These are phyloP conservation scores for Mycogona germanica DNA, from an alignment of 2,888 invertebrate genomes.

Conservation along the genomic window DNA sequence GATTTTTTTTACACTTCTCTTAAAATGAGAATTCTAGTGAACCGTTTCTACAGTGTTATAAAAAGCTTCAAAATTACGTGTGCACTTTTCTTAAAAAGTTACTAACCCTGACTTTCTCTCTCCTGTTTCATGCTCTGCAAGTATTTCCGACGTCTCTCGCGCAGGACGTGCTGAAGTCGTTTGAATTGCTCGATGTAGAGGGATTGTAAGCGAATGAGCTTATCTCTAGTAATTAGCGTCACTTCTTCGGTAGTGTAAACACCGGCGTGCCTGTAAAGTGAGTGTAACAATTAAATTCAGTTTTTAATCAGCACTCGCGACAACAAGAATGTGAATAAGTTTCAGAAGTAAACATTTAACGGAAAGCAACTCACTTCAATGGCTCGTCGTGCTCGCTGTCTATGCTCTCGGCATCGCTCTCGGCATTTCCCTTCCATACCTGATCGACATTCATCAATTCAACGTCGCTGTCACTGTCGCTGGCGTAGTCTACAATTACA, in stretches of 20 bases:
- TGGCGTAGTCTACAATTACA: slow-evolving; percentile 47
- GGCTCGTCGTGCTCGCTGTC: slow-evolving; percentile 63
- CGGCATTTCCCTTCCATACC: slow-evolving; percentile 50
- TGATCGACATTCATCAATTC: slow-evolving; percentile 46
- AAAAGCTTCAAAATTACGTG: too few relatives aligned
- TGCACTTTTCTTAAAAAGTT: too few relatives aligned
- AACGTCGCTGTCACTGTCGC: slow-evolving; percentile 59
- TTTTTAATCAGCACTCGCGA: not conserved
- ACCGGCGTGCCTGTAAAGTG: slow-evolving; percentile 58
- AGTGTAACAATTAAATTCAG: not conserved
- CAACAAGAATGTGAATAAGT: too few relatives aligned
- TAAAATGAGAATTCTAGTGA: too few relatives aligned
- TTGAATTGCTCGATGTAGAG: slow-evolving; percentile 73
- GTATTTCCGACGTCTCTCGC: slow-evolving; percentile 59
- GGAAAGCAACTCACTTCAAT: slow-evolving; percentile 45
- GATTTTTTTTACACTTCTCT: too few relatives aligned
- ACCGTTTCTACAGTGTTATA: too few relatives aligned
- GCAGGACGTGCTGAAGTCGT: slow-evolving; percentile 55
- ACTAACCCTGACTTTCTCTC: slow-evolving; percentile 59
- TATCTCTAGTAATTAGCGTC: slow-evolving; percentile 57
- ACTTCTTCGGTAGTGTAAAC: slow-evolving; percentile 83
- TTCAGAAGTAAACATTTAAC: too few relatives aligned
- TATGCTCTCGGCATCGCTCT: slow-evolving; percentile 63
- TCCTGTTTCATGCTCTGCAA: slow-evolving; percentile 58
- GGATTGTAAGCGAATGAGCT: slow-evolving; percentile 59